A percentile compares a stretch with the other conserved stretches of the same genome.
Evolutionary conservation across 2,797 vertebrate species (phyloP).

Genomic region (Podarcis lilfordi): DNA sequence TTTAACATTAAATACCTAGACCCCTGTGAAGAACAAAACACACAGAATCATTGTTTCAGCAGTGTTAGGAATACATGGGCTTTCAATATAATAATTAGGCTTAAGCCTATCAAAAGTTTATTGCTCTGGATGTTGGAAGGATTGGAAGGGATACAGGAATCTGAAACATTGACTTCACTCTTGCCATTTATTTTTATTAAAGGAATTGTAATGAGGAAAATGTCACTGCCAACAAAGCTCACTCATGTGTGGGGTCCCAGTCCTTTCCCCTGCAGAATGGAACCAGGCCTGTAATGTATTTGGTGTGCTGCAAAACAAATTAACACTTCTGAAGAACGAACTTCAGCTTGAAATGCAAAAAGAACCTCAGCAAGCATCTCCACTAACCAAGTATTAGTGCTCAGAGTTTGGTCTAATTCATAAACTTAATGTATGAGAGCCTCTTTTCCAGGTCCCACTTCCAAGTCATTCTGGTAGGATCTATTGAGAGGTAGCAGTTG

Average conservation of each 20-base stretch:
- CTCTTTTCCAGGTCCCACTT: neutral
- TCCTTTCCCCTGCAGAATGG: neutral
- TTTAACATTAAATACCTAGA: neutral
- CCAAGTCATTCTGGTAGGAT: neutral
- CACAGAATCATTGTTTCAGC: conserved; percentile 32
- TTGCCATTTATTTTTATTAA: conserved; percentile 6
- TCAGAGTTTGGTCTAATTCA: too few relatives aligned
- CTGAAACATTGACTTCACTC: neutral
- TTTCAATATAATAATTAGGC: neutral
- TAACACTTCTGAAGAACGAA: neutral
- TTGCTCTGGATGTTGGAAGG: neutral
- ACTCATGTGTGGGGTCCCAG: neutral
- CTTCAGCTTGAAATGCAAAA: too few relatives aligned
- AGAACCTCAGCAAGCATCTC: too few relatives aligned
- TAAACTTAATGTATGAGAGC: too few relatives aligned
- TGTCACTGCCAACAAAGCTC: neutral
- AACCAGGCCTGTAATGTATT: neutral
- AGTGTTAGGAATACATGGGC: neutral
- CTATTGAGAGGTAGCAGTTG: neutral
- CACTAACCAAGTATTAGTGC: neutral
- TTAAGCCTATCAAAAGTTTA: neutral
- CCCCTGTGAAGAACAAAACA: neutral
- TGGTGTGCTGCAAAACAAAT: neutral
- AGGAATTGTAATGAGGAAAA: neutral
- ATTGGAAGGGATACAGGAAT: neutral